Percentiles rank a stretch among this genome's conserved stretches.
These are phyloP conservation scores for Ephestia elutella DNA, from an alignment of 1,140 invertebrate genomes.

Conservation along the genomic window DNA sequence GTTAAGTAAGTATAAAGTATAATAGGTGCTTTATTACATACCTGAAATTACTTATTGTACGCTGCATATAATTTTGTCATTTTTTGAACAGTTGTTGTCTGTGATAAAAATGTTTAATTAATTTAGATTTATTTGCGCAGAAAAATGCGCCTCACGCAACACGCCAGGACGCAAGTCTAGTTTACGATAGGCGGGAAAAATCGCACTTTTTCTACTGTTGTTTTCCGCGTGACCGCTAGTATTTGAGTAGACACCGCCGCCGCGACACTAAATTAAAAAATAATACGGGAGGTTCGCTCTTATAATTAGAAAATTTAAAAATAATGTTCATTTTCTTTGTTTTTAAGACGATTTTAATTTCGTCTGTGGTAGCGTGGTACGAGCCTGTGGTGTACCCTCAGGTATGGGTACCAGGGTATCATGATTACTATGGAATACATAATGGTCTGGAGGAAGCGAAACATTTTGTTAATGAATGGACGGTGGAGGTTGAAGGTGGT, in stretches of 20 bases:
- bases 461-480: conserved; percentile 75
- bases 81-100: no score
- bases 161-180: neutral
- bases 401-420: conserved; percentile 39
- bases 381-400: neutral
- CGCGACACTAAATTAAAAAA: conserved; percentile 11
- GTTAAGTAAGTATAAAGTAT: no score
- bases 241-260: conserved; percentile 23
- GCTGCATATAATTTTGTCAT: no score
- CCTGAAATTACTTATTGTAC: no score
- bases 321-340: conserved; percentile 1
- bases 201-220: conserved; percentile 26
- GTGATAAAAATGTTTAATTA: neutral
- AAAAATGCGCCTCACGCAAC: neutral
- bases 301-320: neutral
- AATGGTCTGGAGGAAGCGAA: conserved; percentile 48
- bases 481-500: conserved; percentile 75
- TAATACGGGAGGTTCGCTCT: neutral
- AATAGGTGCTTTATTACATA: no score
- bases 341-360: conserved; percentile 7
- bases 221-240: conserved; percentile 30
- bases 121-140: neutral
- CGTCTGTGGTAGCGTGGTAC: neutral
- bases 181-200: conserved; percentile 22
- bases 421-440: conserved; percentile 44